phyloP scores from a whole-genome alignment of 2,113 vertebrate genomes.

The Ictalurus punctatus region DNA sequence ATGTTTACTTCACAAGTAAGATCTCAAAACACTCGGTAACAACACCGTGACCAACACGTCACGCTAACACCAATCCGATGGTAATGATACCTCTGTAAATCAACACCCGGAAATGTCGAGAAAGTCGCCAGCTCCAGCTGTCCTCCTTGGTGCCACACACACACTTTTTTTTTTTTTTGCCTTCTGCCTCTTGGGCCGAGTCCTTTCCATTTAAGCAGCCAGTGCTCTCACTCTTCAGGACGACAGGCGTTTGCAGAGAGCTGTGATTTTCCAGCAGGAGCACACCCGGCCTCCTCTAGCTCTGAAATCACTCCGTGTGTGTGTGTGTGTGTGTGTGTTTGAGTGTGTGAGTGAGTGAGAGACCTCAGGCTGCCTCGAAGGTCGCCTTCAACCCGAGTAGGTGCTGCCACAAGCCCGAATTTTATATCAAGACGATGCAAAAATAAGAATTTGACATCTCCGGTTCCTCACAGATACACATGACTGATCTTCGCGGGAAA shows the following conservation, averaged over 20 bases:
- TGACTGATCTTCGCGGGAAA: background rate
- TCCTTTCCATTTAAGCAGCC: constrained; percentile 16
- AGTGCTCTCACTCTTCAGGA: constrained; percentile 6
- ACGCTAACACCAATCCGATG: background rate
- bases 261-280: constrained; percentile 11
- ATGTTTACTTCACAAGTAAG: background rate
- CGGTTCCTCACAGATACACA: background rate
- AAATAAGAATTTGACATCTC: background rate
- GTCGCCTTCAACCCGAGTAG: constrained; percentile 1
- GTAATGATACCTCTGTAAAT: constrained; percentile 3
- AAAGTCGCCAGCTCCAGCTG: background rate
- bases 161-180: background rate
- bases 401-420: background rate
- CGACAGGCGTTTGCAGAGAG: constrained; percentile 14
- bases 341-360: background rate
- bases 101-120: background rate
- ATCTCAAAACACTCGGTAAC: background rate
- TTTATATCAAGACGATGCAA: background rate
- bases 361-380: constrained; percentile 3
- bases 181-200: background rate
- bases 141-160: background rate
- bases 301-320: constrained; percentile 9
- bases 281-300: background rate
- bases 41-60: background rate
- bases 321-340: background rate